Percentiles rank a stretch among this genome's conserved stretches.
These are phyloP conservation scores for Halichondria panicea DNA, from an alignment of 37 sponge, comb jelly and placozoan genomes.

Conservation along the genomic window DNA sequence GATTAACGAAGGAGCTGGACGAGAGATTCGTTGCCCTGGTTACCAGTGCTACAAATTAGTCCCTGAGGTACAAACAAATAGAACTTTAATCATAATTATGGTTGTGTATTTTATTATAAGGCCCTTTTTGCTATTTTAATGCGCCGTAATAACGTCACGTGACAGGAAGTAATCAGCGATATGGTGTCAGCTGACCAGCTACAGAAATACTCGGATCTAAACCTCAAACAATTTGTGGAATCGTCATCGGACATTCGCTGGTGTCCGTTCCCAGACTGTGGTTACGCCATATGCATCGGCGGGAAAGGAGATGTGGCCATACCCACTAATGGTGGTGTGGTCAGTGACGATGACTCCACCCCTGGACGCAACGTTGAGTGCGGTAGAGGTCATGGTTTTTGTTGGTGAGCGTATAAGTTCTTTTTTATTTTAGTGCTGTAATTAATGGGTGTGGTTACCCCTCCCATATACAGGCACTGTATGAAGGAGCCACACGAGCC, in stretches of 20 bases:
- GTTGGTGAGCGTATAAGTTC: slow-evolving; percentile 59
- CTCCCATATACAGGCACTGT: slow-evolving; percentile 55
- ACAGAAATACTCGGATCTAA: slow-evolving; percentile 68
- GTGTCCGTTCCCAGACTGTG: slow-evolving; percentile 85
- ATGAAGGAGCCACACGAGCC: slow-evolving; percentile 83
- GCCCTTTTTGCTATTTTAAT: background rate
- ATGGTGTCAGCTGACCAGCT: slow-evolving; percentile 65
- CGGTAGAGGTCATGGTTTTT: slow-evolving; percentile 75
- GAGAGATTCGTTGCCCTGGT: slow-evolving; percentile 82
- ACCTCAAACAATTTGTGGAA: slow-evolving; percentile 85
- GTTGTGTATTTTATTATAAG: background rate
- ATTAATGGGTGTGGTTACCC: background rate
- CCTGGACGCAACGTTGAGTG: slow-evolving; percentile 75
- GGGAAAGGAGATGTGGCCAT: background rate
- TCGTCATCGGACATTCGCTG: slow-evolving; percentile 70
- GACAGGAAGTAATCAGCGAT: slow-evolving; percentile 65
- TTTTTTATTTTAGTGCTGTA: background rate
- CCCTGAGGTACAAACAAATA: slow-evolving; percentile 61
- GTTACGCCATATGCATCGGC: slow-evolving; percentile 34
- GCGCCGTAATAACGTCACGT: background rate
- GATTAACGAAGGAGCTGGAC: slow-evolving; percentile 71
- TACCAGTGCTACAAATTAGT: slow-evolving; percentile 73
- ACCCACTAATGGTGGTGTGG: background rate
- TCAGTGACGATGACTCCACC: no score
- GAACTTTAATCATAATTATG: background rate